phyloP scores from a whole-genome alignment of 2,113 vertebrate species.

The Rhinopomastus cyanomelas region DNA sequence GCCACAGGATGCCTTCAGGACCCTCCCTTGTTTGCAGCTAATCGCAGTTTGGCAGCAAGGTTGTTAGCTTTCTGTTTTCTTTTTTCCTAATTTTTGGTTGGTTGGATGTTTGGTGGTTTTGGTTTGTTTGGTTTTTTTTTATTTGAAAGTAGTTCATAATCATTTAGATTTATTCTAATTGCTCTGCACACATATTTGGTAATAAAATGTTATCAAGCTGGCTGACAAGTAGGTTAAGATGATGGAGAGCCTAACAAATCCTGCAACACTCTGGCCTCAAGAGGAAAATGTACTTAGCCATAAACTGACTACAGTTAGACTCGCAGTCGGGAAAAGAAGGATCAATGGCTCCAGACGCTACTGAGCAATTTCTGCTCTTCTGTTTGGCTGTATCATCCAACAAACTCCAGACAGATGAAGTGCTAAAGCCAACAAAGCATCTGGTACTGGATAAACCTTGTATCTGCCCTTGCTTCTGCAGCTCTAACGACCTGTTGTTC shows the following conservation, averaged over 20 bases:
- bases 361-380: neutral
- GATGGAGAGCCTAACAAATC: conserved; percentile 37
- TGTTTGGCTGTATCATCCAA: neutral
- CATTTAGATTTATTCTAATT: conserved; percentile 64
- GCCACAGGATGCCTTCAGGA: neutral
- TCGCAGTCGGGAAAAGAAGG: neutral
- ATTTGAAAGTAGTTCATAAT: neutral
- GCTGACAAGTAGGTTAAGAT: conserved; percentile 58
- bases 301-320: conserved; percentile 13
- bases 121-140: neutral
- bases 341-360: neutral
- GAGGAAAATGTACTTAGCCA: conserved; percentile 37
- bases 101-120: neutral
- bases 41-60: neutral
- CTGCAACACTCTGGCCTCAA: conserved; percentile 12
- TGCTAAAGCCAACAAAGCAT: neutral
- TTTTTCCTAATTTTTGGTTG: neutral
- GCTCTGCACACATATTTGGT: conserved; percentile 38
- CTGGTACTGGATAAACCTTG: neutral
- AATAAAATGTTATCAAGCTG: conserved; percentile 56
- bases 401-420: neutral
- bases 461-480: neutral
- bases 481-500: neutral
- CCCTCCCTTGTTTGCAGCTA: neutral
- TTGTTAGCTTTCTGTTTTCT: neutral